Base-by-base conservation (phyloP, 1,140 invertebrate genomes). In the Drosophila prosaltans region DNA sequence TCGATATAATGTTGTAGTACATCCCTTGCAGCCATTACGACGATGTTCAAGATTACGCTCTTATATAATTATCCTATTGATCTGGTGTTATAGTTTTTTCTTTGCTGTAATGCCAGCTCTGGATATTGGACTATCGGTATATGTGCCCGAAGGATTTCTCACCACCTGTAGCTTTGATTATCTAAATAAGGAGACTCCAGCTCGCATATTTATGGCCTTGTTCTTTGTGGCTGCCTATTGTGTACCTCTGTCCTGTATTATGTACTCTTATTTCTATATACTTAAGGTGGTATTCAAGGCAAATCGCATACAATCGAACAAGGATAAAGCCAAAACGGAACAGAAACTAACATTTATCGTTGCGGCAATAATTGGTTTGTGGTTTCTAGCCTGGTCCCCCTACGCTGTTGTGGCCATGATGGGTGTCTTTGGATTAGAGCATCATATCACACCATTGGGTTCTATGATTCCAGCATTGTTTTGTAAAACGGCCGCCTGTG, bases 81-180 rank as follows among this genome's bases (percentile, higher is more conserved):
- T 95, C 41, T 97, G 96, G 96, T 72, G 95, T n/a, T 97, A 97
- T 91, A 95, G 95, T 0, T 88, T 93, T 1, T 72, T 94, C 11
- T 97, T 97, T 81, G 93, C 95, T 1, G 81, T 93, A 1, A 93
- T 96, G 57, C 96, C 96, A 0, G 93, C 96, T 0, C 80, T 95
- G 45, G 93, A 95, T 73, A 93, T 96, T 28, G 95, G 95, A 5
- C 93, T 96, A 10, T 95, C 95, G 3, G 93, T 93, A 4, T 97
- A 97, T 92, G 95, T 96, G 9, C 95, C 96, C 1, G 96, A 97
- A 92, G 96, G 96, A 5, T 96, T 95, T 71, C 92, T 97, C 57
- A 97, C 96, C 5, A 96, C 95, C 74, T 97, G 96, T 92, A 96
- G 96, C 70, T 97, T 96, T 75, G 96, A 97, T 84, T 97, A 97